A percentile compares a stretch with the other conserved stretches of the same genome.
phyloP scores from a whole-genome alignment of 2,797 vertebrate species.

The Ceyx erithaca region DNA sequence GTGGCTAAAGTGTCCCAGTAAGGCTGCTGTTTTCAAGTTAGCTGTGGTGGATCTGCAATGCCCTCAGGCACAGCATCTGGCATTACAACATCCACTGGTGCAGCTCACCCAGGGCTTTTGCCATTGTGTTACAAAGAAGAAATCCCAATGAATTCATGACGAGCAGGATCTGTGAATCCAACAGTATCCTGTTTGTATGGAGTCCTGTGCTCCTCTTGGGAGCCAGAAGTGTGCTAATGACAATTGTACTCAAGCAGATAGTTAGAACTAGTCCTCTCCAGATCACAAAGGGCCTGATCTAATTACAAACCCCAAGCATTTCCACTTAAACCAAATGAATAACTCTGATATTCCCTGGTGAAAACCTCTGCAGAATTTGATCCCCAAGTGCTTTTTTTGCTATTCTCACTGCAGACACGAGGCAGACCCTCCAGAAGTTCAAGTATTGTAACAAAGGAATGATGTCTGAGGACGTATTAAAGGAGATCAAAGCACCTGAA shows the following conservation, averaged over 20 bases:
- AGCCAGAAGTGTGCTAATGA: neutral
- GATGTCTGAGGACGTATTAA: neutral
- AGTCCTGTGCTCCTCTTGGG: neutral
- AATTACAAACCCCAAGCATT: constrained; percentile 4
- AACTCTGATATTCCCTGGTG: neutral
- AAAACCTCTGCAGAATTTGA: neutral
- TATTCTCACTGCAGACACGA: neutral
- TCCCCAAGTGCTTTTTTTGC: neutral
- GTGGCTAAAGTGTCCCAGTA: neutral
- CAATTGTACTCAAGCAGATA: neutral
- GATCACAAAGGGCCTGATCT: neutral
- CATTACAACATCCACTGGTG: neutral
- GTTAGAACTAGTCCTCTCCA: neutral
- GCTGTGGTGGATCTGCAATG: neutral
- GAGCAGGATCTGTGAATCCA: neutral
- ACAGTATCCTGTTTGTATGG: accelerated
- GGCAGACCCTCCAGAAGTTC: neutral
- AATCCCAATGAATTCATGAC: neutral
- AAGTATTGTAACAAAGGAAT: neutral
- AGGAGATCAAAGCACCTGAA: neutral
- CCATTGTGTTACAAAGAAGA: neutral
- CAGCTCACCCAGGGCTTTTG: neutral
- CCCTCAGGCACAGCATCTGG: neutral
- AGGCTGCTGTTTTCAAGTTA: neutral
- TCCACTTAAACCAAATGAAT: neutral